These are phyloP conservation scores for Collichthys lucidus DNA, from an alignment of 2,113 vertebrate genomes.

Conservation along the genomic window DNA sequence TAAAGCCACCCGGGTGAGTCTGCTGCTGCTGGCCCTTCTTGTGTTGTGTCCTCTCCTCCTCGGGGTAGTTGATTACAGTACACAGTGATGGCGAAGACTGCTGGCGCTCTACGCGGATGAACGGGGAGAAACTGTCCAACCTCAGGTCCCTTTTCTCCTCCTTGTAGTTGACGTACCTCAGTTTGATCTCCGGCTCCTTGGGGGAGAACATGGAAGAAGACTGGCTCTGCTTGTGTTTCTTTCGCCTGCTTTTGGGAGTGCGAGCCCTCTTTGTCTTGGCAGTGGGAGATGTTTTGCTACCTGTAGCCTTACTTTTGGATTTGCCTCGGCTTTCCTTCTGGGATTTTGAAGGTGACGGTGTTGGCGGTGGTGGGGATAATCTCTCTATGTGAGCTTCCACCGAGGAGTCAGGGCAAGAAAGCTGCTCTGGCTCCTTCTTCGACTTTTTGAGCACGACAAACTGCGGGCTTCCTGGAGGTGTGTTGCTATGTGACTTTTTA, in stretches of 20 bases:
- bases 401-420: conserved; percentile 9
- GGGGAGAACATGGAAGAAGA: conserved; percentile 78
- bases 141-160: conserved; percentile 78
- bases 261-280: conserved; percentile 66
- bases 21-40: conserved; percentile 69
- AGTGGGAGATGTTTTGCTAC: conserved; percentile 41
- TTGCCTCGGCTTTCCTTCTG: conserved; percentile 72
- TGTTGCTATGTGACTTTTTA: conserved; percentile 39
- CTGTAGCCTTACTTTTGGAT: conserved; percentile 35
- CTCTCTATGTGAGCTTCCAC: conserved; percentile 17
- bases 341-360: conserved; percentile 25
- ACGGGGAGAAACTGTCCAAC: conserved; percentile 79
- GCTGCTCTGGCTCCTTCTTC: conserved; percentile 36
- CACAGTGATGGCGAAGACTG: conserved; percentile 66
- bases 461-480: conserved; percentile 54
- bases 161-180: conserved; percentile 81
- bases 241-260: conserved; percentile 69
- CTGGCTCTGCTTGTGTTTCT: conserved; percentile 53
- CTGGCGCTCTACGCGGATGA: conserved; percentile 70
- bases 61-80: conserved; percentile 82
- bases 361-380: not conserved
- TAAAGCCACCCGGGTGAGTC: conserved; percentile 38
- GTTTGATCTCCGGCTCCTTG: conserved; percentile 85
- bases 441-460: conserved; percentile 36
- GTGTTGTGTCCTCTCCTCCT: conserved; percentile 67